phyloP scores from a whole-genome alignment of 2,888 invertebrate genomes.

The Dusona sp. region DNA sequence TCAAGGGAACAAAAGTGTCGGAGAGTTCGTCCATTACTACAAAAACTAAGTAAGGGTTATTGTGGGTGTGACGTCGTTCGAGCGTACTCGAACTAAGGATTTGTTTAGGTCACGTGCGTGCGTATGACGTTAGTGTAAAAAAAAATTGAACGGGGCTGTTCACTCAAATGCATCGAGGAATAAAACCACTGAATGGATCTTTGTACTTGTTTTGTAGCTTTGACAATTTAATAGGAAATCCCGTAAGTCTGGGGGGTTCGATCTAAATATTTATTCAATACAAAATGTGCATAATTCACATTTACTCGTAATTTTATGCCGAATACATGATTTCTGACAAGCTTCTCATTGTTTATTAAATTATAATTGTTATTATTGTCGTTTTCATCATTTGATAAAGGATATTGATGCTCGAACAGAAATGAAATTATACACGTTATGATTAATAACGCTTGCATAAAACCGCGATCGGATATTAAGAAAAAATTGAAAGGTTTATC shows the following conservation, averaged over 20 bases:
- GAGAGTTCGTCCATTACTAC: too few relatives aligned
- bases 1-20: background rate
- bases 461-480: background rate
- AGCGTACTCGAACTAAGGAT: constrained; percentile 20
- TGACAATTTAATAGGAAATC: constrained; percentile 28
- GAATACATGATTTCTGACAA: background rate
- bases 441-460: constrained; percentile 11
- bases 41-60: constrained; percentile 7
- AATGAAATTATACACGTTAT: background rate
- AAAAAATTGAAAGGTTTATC: background rate
- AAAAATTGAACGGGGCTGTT: constrained; percentile 24
- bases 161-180: constrained; percentile 1
- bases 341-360: background rate
- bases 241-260: constrained; percentile 39
- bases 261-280: background rate
- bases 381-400: background rate
- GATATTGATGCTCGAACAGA: background rate
- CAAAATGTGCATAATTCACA: background rate
- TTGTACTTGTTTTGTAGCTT: background rate
- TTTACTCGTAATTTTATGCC: too few relatives aligned
- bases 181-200: background rate
- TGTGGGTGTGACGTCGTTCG: constrained; percentile 40
- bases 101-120: constrained; percentile 56
- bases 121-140: background rate
- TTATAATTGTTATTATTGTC: background rate